phyloP scores from a whole-genome alignment of 92 coral and sea anemone species.

The Umimayanthus chanpuru region DNA sequence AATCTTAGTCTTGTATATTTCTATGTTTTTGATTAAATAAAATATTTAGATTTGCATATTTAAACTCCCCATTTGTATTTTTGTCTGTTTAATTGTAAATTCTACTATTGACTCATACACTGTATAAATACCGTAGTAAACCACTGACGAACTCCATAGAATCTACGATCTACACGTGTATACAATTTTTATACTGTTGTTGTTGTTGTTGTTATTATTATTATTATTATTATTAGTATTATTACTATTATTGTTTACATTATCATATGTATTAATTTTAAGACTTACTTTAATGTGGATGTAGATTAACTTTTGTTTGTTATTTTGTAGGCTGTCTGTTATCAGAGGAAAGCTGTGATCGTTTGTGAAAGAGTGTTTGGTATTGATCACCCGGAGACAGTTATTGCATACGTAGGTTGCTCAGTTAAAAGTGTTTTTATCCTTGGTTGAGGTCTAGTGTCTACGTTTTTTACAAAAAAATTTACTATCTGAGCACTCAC shows the following conservation, averaged over 20 bases:
- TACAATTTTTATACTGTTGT: background rate
- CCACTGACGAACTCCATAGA: no score
- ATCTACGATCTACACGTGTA: background rate
- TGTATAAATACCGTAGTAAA: no score
- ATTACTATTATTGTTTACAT: background rate
- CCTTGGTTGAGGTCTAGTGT: no score
- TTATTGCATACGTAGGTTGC: conserved; percentile 92
- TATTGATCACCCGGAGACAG: conserved; percentile 96
- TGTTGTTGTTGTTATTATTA: background rate
- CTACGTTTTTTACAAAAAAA: no score
- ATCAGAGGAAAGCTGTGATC: conserved; percentile 94
- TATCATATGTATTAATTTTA: no score
- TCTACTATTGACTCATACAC: no score
- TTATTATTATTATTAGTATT: background rate
- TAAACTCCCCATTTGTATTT: no score
- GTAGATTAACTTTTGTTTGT: background rate
- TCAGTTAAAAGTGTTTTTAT: background rate
- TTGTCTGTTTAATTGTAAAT: no score
- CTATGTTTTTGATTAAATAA: background rate
- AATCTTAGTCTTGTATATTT: no score
- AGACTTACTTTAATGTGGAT: background rate
- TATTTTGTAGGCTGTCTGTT: conserved; percentile 82
- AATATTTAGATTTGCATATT: background rate
- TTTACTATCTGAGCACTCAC: no score
- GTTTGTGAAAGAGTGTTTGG: conserved; percentile 97